Percentiles rank a stretch among this genome's conserved stretches.
Evolutionary conservation across 2,888 invertebrate species (phyloP).

Genomic region (Tubulanus polymorphus): DNA sequence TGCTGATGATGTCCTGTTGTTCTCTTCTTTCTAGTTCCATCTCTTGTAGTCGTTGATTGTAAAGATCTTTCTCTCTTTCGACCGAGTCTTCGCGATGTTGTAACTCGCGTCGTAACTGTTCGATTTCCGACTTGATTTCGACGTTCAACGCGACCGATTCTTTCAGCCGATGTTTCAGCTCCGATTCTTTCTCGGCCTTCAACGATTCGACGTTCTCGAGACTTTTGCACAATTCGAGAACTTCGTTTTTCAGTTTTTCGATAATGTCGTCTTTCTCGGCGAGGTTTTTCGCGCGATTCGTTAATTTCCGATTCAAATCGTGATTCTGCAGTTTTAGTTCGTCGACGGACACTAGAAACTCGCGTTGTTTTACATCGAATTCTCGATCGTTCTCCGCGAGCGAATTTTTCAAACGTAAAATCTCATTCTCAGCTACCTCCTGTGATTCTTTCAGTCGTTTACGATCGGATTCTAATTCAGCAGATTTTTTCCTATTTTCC

Average conservation of each 20-base stretch:
- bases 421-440: background rate
- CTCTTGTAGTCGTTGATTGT: background rate
- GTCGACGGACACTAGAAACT: no score
- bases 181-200: background rate
- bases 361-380: no score
- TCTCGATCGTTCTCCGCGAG: no score
- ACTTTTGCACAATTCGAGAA: background rate
- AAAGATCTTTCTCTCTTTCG: background rate
- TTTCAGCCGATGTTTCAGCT: background rate
- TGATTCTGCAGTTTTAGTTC: no score
- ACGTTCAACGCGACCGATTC: background rate
- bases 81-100: background rate
- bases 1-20: slow-evolving; percentile 6
- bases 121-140: background rate
- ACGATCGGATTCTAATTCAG: slow-evolving; percentile 9
- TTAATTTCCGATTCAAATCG: no score
- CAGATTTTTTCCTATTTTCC: slow-evolving; percentile 8
- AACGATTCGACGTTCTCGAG: background rate
- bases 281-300: no score
- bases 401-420: no score
- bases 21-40: slow-evolving; percentile 7
- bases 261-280: background rate
- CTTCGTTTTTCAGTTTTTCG: background rate
- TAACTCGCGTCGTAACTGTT: background rate
- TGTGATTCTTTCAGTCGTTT: background rate